Base-by-base conservation (phyloP, 2,113 vertebrate genomes). In the Thalassarche chlororhynchos region DNA sequence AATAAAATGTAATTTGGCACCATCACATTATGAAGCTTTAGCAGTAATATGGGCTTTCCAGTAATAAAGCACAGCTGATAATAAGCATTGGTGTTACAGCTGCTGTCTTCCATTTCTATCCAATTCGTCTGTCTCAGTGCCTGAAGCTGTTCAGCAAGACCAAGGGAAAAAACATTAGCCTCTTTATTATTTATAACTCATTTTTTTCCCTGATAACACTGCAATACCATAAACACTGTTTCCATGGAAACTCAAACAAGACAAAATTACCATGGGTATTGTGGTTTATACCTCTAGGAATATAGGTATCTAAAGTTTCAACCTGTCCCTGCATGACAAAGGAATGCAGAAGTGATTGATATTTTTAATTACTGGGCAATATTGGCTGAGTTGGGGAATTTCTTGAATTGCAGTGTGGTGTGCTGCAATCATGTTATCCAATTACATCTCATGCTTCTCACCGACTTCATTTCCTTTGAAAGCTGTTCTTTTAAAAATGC, bases 131-230 rank as follows among this genome's bases (percentile, higher is more conserved):
- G 87, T 96, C 91, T 97, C 46, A 40, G 58, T 87, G 96, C 97
- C 97, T 97, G 91, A 74, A 98, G 98, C 95, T 91, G 81, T 96
- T 97, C 93, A 96, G 87, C 84, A 96, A 97, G 86, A 98, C 97
- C 96, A 97, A 97, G 91, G 85, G 93, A 98, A 97, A 95, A 55
- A 98, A 93, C 95, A 97, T 97, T 97, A 97, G 95, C 74, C 62
- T 97, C 96, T 97, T 97, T 93, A 98, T 98, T 98, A 98, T 98
- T 98, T 98, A 97, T 98, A 97, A 97, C 95, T 98, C 40, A 51
- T 94, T 96, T 96, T 87, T 93, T 90, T 89, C 42, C 86, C 93
- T 81, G 83, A 96, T 98, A 98, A 97, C 84, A 89, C 80, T 87
- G 93, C 86, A 95, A 97, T 97, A 84, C 80, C 91, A 97, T 96